Base-by-base conservation (phyloP, 2,888 invertebrate species). In the Zelleria hepariella region DNA sequence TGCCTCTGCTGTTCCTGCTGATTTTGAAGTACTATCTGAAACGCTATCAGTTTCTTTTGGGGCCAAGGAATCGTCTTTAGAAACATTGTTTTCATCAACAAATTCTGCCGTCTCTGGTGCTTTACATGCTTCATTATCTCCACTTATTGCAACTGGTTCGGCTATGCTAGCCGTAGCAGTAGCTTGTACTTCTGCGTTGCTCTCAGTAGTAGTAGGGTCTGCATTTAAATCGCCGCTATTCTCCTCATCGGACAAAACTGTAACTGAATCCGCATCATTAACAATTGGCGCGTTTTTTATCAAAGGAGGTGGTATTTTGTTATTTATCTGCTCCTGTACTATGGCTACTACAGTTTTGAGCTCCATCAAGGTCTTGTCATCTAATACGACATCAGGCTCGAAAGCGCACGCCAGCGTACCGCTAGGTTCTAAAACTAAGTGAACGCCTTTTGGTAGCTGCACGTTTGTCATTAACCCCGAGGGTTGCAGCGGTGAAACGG, bases 391-490 rank as follows among this genome's bases (percentile, higher is more conserved):
- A 20, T 10, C 55, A 5, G 55, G 32, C 27, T 27, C 18, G 20
- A 55, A 7, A 8, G 8, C 21, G 21, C 32, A 27, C 2, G 32
- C 6, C 15, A 80, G 51, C 57, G 70, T 64, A 1, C 76, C 75
- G 62, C 70, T 67, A 3, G 73, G 67, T 23, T 67, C 55, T 26
- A 78, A 61, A 26, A 72, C 27, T 53, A 82, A 61, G 25, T 69
- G 64, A 2, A 78, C 72, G 5, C 79, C 77, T 2, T 63, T n/a
- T 2, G 78, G 76, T 53, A 75, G n/a, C 2, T 24, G 32, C 21
- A 55, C 15, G n/a, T 27, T 20, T 32, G 55, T 32, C 18, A 27
- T n/a, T 2, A 32, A 21, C 4, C 18, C 49, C 8, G n/a, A 3
- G 10, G 52, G 10, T 24, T 23, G 52, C 24, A 15, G 6, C 21